Conservation (phyloP, 2,113 vertebrate genomes). For the Australoheros scitulus region DNA sequence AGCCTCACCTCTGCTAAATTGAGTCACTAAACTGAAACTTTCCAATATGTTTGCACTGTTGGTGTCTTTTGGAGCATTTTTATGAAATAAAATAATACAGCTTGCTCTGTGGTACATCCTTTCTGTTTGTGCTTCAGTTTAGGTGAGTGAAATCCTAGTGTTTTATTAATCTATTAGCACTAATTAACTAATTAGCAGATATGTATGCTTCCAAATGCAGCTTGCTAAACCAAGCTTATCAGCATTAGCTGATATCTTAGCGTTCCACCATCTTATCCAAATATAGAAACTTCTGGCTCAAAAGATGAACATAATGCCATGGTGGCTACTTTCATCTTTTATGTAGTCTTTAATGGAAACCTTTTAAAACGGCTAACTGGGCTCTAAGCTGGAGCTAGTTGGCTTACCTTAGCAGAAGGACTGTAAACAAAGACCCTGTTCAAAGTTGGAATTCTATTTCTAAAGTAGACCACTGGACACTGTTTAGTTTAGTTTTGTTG, state of each 20-base stretch:
- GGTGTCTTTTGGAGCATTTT: background rate
- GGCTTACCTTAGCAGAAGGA: background rate
- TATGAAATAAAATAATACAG: background rate
- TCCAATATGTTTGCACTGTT: background rate
- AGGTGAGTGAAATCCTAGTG: background rate
- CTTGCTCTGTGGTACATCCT: background rate
- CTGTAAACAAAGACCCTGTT: background rate
- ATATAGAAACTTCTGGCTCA: background rate
- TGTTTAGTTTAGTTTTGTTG: background rate
- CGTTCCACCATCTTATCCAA: background rate
- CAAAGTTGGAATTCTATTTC: background rate
- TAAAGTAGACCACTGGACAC: background rate
- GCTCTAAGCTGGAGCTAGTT: background rate
- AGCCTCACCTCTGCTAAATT: background rate
- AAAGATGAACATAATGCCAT: background rate
- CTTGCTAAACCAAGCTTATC: background rate
- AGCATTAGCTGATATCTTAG: background rate
- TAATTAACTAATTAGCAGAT: background rate
- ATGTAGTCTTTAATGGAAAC: background rate
- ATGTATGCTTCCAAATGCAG: too few relatives aligned
- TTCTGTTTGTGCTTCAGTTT: background rate
- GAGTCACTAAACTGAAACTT: background rate
- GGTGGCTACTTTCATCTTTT: background rate
- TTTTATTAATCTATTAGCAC: background rate
- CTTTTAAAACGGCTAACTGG: background rate